Evolutionary conservation across 2,888 invertebrate species (phyloP), one percentile per base, ranked within the genome.

Genomic region (Nasonia oneida): DNA sequence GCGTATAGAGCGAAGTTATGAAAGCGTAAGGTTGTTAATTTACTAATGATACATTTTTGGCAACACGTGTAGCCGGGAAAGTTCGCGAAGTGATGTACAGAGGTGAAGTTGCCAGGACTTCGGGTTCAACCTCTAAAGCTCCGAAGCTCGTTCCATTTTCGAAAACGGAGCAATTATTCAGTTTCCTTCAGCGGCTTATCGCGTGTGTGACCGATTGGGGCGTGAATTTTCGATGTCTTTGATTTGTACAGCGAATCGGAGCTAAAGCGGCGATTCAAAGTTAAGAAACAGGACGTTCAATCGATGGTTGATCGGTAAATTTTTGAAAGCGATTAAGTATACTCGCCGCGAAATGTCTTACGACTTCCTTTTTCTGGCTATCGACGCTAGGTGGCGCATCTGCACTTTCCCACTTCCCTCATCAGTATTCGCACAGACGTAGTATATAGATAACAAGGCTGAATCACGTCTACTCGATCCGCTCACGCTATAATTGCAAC

Each of bases 21-120:
- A 42, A 12, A 73, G 42, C 12, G 73, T 73, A 73, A n/a, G 47
- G 42, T 73, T 73, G 73, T 73, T 73, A 73, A 73, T 73, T 73
- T 42, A 42, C 42, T 73, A 42, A 73, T n/a, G 37, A 42, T 14
- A 42, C 1, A 47, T 42, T 73, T 73, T 73, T 73, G 73, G 73
- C 73, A 73, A 73, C 42, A 73, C 33, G 67, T 67, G 73, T 73
- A 73, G n/a, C 70, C 5, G 33, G 3, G 3, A 73, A 76, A 57
- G 53, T 76, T 57, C 29, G 74, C 47, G 3, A 57, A 8, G 29
- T 50, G 10, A 29, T 15, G 10, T 10, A 33, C 12, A 47, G 47
- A 47, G 18, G 33, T 15, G 79, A 79, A 79, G 79, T 79, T 79
- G 79, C 42, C 53, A 53, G 67, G 33, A 79, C 42, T 47, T n/a